A percentile compares a stretch with the other conserved stretches of the same genome.
phyloP scores from a whole-genome alignment of 2,797 vertebrate genomes.

The Xiphorhynchus erythropygius region DNA sequence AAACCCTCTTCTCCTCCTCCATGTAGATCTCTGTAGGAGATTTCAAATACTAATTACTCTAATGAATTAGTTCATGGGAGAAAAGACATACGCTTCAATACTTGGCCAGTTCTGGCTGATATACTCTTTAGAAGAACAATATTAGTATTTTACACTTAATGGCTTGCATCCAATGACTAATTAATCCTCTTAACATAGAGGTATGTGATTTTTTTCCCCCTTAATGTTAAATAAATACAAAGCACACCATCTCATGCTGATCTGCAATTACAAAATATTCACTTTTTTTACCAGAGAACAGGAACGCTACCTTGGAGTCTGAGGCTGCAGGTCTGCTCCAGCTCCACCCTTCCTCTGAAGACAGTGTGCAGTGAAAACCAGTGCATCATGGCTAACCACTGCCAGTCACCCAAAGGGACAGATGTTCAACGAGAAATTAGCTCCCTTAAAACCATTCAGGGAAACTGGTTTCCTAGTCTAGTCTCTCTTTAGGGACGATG shows the following conservation, averaged over 20 bases:
- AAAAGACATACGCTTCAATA: slow-evolving; percentile 25
- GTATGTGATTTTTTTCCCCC: not conserved
- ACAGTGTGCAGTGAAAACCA: not conserved
- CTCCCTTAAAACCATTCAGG: not conserved
- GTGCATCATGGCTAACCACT: not conserved
- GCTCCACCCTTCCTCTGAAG: not conserved
- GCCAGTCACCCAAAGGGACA: not conserved
- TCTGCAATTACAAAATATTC: not conserved
- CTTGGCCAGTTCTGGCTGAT: slow-evolving; percentile 9
- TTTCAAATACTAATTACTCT: slow-evolving; percentile 22
- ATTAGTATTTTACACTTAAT: slow-evolving; percentile 12
- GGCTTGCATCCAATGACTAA: slow-evolving; percentile 17
- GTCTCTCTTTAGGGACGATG: not conserved
- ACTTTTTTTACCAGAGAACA: not conserved
- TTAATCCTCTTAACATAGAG: not conserved
- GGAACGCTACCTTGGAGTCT: not conserved
- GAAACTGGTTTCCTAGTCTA: not conserved
- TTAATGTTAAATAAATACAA: not conserved
- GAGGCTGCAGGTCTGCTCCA: not conserved
- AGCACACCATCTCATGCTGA: not conserved
- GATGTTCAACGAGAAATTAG: not conserved
- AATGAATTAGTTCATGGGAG: slow-evolving; percentile 22
- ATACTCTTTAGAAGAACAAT: slow-evolving; percentile 22
- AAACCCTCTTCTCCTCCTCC: not conserved
- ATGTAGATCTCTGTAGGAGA: slow-evolving; percentile 4